Evolutionary conservation across 1,140 invertebrate species (phyloP).

Genomic region (Potamilus streckersoni): DNA sequence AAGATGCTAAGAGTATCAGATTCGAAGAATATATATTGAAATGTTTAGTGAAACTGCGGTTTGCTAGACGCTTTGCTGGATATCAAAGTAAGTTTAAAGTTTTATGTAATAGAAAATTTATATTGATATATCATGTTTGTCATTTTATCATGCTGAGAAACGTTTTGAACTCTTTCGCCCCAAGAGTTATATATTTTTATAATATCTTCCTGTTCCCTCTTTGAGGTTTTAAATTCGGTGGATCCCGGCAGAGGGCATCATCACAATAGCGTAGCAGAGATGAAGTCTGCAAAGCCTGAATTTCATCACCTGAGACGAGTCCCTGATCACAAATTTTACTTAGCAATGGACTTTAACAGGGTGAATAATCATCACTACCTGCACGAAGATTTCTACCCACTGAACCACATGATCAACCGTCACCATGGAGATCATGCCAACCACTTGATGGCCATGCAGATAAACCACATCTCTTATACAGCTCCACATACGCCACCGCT

Average conservation of each 20-base stretch:
- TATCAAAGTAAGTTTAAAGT: too few species aligned
- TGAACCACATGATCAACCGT: slow-evolving; percentile 9
- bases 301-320: neutral
- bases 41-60: too few species aligned
- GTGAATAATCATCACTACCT: slow-evolving; percentile 21
- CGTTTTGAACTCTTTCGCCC: neutral
- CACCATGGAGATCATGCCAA: slow-evolving; percentile 16
- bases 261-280: neutral
- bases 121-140: too few species aligned
- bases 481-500: slow-evolving; percentile 19
- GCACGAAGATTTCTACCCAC: slow-evolving; percentile 8
- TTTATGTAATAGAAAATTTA: too few species aligned
- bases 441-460: slow-evolving; percentile 25
- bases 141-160: neutral
- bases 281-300: neutral
- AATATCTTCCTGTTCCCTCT: neutral
- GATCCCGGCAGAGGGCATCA: slow-evolving; percentile 1
- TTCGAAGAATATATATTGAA: too few species aligned
- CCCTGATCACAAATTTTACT: slow-evolving; percentile 12
- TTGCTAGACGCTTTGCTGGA: too few species aligned
- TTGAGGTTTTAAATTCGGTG: neutral
- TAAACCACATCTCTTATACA: slow-evolving; percentile 24
- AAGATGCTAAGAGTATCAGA: too few species aligned
- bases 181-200: neutral
- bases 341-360: slow-evolving; percentile 19